phyloP scores from a whole-genome alignment of 2,797 vertebrate genomes.

The Emydoidea blandingii region DNA sequence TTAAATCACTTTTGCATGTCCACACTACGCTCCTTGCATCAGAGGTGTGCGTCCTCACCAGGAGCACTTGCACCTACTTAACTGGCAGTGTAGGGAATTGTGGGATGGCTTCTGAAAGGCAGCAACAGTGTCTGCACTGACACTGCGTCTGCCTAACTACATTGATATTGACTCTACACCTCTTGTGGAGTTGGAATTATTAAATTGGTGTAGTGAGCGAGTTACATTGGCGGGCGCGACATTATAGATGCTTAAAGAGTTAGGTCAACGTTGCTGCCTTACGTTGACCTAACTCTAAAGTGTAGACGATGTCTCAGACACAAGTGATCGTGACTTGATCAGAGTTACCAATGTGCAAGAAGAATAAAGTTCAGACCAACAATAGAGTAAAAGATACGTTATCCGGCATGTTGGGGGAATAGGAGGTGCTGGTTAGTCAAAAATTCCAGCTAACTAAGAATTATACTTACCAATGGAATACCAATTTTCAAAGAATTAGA shows the following conservation, averaged over 20 bases:
- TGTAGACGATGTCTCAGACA: neutral
- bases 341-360: neutral
- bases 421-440: too few relatives aligned
- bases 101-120: neutral
- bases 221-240: neutral
- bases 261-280: neutral
- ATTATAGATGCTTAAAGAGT: neutral
- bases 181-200: neutral
- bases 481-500: too few relatives aligned
- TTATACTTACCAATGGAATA: too few relatives aligned
- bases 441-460: too few relatives aligned
- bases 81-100: neutral
- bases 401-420: too few relatives aligned
- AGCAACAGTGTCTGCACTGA: neutral
- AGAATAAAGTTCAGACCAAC: neutral
- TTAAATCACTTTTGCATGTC: neutral
- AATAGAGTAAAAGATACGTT: too few relatives aligned
- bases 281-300: neutral
- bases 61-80: neutral
- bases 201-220: too few relatives aligned
- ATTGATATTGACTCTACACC: neutral
- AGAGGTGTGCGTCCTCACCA: neutral
- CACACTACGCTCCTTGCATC: neutral
- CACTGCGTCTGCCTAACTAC: neutral
- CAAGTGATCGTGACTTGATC: neutral